A percentile compares a stretch with the other conserved stretches of the same genome.
Conservation (phyloP, 2,797 vertebrate species). For the Uromys caudimaculatus region DNA sequence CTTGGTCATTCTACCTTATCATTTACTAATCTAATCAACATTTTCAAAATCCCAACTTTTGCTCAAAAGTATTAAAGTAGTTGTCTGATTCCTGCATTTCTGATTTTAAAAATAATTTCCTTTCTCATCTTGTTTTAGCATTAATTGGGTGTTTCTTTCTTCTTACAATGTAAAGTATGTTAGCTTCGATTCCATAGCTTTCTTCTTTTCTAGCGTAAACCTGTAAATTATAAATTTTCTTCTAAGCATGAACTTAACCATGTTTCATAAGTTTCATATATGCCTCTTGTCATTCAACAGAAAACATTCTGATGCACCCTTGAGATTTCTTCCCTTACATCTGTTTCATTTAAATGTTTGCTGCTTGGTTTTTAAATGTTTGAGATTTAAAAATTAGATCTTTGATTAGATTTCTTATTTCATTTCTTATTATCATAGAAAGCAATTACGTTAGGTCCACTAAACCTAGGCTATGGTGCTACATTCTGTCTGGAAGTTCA, state of each 20-base stretch:
- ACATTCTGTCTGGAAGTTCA: background rate
- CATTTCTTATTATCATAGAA: background rate
- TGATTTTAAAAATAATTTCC: background rate
- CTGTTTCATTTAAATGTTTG: background rate
- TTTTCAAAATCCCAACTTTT: slow-evolving; percentile 16
- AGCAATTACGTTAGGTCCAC: background rate
- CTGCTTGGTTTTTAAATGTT: background rate
- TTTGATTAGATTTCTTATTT: background rate
- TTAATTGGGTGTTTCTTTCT: background rate
- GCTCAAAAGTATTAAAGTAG: background rate
- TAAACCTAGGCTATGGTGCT: background rate
- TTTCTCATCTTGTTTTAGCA: background rate
- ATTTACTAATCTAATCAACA: background rate
- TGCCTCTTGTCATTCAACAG: background rate
- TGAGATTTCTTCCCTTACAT: background rate
- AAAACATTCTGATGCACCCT: background rate
- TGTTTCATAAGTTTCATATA: background rate
- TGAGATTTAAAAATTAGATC: background rate
- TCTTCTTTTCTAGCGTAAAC: background rate
- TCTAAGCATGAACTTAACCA: background rate
- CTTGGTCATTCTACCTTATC: background rate
- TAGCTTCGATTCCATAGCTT: background rate
- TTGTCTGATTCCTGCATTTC: background rate
- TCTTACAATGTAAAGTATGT: background rate
- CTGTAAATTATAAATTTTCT: background rate